Evolutionary conservation across 2,113 vertebrate species (phyloP), one percentile per base, ranked within the genome.

Genomic region (Phasianus colchicus): DNA sequence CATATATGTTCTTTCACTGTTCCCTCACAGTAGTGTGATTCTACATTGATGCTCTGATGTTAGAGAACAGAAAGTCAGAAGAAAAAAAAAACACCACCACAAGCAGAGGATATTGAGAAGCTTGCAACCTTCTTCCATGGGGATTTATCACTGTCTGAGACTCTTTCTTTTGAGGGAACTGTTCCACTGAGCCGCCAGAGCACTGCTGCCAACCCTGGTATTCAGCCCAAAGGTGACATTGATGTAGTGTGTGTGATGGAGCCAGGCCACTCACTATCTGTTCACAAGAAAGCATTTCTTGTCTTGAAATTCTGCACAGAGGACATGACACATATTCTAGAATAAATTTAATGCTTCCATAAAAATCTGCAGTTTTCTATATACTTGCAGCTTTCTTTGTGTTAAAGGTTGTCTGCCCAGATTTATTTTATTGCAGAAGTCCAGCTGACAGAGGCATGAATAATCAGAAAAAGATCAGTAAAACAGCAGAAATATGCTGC

Each of bases 191-290:
- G 70, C 54, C 67, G 88, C 48, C 47, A 84, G 57, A 75, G 29
- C 52, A 50, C 32, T 2, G 1, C 57, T 60, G 32, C 50, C 58
- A 83, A 72, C 48, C 27, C 9, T 0, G 7, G 66, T 43, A 66
- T 52, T 40, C 63, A 94, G 70, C 43, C 78, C 71, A 88, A 34
- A 85, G 40, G 64, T 76, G 67, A 43, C 45, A 24, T 8, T 8
- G 54, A 57, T 6, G 1, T 38, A 42, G 63, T 0, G 1, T 38
- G 75, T 2, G 3, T 2, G 1, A 42, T 22, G 10, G 19, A 75
- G 74, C 34, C 61, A 40, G 42, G 82, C 8, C 34, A 36, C 9
- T 90, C 70, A 16, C n/a, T 50, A 75, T 22, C 75, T 61, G 43
- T 88, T 45, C 48, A 60, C 13, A 82, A 79, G 66, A 65, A 25